Conservation (phyloP, 2,888 invertebrate genomes). For the Syrphus vitripennis region DNA sequence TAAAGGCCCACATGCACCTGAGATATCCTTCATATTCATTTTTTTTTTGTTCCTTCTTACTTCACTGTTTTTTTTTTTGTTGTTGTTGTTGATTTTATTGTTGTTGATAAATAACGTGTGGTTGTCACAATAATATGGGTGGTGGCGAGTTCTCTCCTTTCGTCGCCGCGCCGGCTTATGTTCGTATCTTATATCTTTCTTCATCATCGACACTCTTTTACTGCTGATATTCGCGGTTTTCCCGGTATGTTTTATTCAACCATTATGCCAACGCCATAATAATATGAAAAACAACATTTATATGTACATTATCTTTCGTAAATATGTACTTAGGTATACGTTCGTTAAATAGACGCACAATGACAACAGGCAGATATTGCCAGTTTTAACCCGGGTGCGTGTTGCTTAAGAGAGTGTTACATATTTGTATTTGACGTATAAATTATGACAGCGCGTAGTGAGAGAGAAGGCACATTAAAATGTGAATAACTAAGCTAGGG, state of each 20-base stretch:
- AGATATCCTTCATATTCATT: constrained; percentile 31
- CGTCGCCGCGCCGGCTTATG: constrained; percentile 24
- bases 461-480: not conserved
- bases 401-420: constrained; percentile 40
- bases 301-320: not conserved
- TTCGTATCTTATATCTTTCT: constrained; percentile 65
- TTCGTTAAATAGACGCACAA: constrained; percentile 49
- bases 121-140: constrained; percentile 70
- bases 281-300: not conserved
- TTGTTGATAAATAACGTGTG: constrained; percentile 68
- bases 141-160: constrained; percentile 52
- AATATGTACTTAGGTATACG: too few species aligned
- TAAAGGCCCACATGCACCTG: constrained; percentile 48
- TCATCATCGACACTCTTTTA: constrained; percentile 66
- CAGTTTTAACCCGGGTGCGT: constrained; percentile 13
- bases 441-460: constrained; percentile 39
- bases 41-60: not conserved
- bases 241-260: not conserved
- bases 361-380: constrained; percentile 43
- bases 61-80: not conserved
- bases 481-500: not conserved
- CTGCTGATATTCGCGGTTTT: constrained; percentile 31
- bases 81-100: constrained; percentile 14
- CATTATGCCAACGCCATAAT: not conserved
- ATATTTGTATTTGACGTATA: constrained; percentile 54